Evolutionary conservation across 2,888 invertebrate species (phyloP).

Genomic region (Lycaena phlaeas): DNA sequence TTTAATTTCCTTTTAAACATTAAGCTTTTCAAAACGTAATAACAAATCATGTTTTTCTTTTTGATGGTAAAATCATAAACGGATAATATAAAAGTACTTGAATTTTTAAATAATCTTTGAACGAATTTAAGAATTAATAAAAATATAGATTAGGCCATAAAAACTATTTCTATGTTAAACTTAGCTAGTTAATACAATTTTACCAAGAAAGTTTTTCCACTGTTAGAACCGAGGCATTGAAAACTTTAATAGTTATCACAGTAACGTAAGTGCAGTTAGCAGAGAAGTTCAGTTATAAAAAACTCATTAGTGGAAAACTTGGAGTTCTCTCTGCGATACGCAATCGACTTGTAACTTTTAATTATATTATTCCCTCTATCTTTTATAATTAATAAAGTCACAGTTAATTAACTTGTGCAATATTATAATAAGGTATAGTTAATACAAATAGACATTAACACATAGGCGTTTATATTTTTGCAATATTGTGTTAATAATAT

Average conservation of each 20-base stretch:
- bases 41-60: too few species aligned
- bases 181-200: conserved; percentile 1
- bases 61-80: too few species aligned
- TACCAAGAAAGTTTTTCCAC: not conserved
- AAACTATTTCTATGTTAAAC: not conserved
- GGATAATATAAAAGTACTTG: too few species aligned
- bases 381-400: too few species aligned
- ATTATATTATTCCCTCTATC: not conserved
- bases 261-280: not conserved
- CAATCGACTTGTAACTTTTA: not conserved
- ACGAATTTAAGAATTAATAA: too few species aligned
- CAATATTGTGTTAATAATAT: not conserved
- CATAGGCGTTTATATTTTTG: too few species aligned
- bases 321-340: not conserved
- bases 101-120: too few species aligned
- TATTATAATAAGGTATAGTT: too few species aligned
- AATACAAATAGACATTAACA: too few species aligned
- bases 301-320: not conserved
- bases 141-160: not conserved
- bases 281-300: conserved; percentile 1
- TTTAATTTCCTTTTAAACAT: too few species aligned
- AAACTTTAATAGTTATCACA: conserved; percentile 2
- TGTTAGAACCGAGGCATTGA: not conserved
- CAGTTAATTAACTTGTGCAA: too few species aligned
- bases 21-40: too few species aligned